A percentile compares a stretch with the other conserved stretches of the same genome.
phyloP scores from a whole-genome alignment of 1,140 invertebrate species.

The Bradynema listronoti region DNA sequence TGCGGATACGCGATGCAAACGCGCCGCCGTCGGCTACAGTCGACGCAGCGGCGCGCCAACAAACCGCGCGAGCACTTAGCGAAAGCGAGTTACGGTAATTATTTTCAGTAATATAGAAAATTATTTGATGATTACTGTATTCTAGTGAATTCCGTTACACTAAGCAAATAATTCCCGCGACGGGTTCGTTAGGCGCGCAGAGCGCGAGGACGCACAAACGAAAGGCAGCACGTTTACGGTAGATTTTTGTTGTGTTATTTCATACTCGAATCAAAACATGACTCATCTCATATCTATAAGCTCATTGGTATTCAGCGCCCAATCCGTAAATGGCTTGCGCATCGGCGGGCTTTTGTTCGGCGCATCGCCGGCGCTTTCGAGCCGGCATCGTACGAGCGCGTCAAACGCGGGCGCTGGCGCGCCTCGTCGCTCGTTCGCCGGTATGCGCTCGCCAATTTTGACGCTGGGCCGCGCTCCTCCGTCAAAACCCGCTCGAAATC shows the following conservation, averaged over 20 bases:
- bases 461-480: not conserved
- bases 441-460: conserved; percentile 3
- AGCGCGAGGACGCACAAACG: too few relatives aligned
- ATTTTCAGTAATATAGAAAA: too few relatives aligned
- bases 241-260: too few relatives aligned
- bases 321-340: conserved; percentile 7
- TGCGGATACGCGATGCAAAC: not conserved
- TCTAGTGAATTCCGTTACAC: too few relatives aligned
- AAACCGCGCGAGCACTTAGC: not conserved
- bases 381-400: not conserved
- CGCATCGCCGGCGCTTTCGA: not conserved
- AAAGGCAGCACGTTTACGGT: too few relatives aligned
- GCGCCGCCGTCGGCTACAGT: not conserved
- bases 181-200: too few relatives aligned
- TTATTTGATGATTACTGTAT: too few relatives aligned
- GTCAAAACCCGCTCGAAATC: conserved; percentile 7
- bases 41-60: not conserved
- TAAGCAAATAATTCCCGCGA: too few relatives aligned
- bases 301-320: conserved; percentile 14
- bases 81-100: conserved; percentile 12
- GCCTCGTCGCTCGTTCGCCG: not conserved
- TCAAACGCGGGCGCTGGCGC: not conserved
- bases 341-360: not conserved
- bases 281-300: too few relatives aligned
- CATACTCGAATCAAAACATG: too few relatives aligned